Evolutionary conservation across 2,888 invertebrate genomes (phyloP).

Genomic region (Nebria brevicollis): DNA sequence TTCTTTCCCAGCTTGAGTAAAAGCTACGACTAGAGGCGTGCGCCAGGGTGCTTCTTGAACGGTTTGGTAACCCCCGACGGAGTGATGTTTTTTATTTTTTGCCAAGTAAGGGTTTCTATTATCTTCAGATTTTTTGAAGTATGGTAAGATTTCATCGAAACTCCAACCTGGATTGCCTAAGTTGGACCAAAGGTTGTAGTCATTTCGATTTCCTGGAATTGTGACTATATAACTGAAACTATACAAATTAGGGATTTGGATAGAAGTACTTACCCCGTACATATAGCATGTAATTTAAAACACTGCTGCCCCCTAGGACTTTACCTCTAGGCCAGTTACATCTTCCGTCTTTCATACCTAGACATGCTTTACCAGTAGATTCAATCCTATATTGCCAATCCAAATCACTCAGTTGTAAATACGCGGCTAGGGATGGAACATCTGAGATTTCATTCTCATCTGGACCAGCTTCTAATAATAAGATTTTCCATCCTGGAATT

Average conservation of each 20-base stretch:
- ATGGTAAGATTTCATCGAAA: slow-evolving; percentile 83
- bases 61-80: slow-evolving; percentile 78
- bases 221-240: neutral
- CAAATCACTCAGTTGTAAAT: slow-evolving; percentile 83
- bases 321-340: slow-evolving; percentile 92
- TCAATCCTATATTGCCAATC: slow-evolving; percentile 94
- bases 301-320: slow-evolving; percentile 88
- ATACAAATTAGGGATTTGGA: neutral
- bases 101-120: slow-evolving; percentile 86
- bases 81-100: slow-evolving; percentile 72
- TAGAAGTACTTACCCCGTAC: slow-evolving; percentile 75
- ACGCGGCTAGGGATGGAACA: slow-evolving; percentile 87
- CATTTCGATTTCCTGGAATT: slow-evolving; percentile 67
- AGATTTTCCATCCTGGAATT: slow-evolving; percentile 78
- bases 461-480: slow-evolving; percentile 85
- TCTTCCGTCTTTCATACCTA: slow-evolving; percentile 80
- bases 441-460: slow-evolving; percentile 90
- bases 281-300: slow-evolving; percentile 91
- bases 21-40: slow-evolving; percentile 83
- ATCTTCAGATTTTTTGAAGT: slow-evolving; percentile 91
- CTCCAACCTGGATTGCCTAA: slow-evolving; percentile 91
- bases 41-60: slow-evolving; percentile 87
- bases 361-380: slow-evolving; percentile 80
- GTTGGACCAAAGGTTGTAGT: slow-evolving; percentile 90
- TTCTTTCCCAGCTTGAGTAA: slow-evolving; percentile 83